phyloP scores from a whole-genome alignment of 2,113 vertebrate species.

The Pontoporia blainvillei region DNA sequence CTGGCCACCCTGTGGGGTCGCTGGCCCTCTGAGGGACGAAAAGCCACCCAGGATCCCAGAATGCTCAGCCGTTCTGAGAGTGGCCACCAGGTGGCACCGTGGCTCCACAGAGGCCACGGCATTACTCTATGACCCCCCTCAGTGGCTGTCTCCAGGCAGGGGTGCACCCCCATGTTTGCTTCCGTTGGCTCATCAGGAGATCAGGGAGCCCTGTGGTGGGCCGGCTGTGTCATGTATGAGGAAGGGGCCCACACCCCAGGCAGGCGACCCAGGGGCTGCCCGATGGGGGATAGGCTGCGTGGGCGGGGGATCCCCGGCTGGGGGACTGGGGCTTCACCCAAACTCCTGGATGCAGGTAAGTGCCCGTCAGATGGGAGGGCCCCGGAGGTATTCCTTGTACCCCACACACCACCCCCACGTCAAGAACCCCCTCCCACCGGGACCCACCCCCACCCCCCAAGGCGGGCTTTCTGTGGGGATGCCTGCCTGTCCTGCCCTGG shows the following conservation, averaged over 20 bases:
- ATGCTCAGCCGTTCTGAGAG: accelerated
- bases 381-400: not conserved
- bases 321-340: not conserved
- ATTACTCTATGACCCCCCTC: too few relatives aligned
- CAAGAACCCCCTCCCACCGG: not conserved
- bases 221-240: not conserved
- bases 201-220: not conserved
- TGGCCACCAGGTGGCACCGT: slow-evolving; percentile 23
- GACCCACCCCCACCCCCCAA: not conserved
- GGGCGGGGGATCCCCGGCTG: not conserved
- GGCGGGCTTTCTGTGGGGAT: not conserved
- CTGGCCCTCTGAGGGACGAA: not conserved
- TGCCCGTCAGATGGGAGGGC: not conserved
- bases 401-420: not conserved
- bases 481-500: not conserved
- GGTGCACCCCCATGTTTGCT: not conserved
- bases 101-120: not conserved
- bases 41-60: not conserved
- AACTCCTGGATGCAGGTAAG: not conserved
- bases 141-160: not conserved
- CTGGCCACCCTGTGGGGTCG: not conserved
- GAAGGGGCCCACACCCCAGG: not conserved
- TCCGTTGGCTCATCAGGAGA: too few relatives aligned
- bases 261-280: not conserved
- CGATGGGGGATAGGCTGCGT: not conserved